Evolutionary conservation across 2,888 invertebrate genomes (phyloP).

Genomic region (Caenorhabditis sulstoni): DNA sequence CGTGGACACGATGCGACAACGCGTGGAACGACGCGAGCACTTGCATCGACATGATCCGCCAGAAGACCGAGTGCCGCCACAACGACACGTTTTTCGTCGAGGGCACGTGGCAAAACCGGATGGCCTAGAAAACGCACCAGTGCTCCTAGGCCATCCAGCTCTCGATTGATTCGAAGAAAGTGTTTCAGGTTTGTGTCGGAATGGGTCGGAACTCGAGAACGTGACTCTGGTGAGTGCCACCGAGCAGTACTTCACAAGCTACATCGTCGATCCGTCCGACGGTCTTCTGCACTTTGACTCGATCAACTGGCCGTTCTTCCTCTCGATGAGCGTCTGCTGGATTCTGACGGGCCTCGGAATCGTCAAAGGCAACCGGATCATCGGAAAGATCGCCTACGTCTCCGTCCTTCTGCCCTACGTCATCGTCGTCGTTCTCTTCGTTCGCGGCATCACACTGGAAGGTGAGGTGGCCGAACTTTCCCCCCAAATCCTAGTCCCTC

Average conservation of each 20-base stretch:
- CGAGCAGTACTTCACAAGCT: conserved; percentile 56
- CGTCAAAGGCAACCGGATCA: conserved; percentile 73
- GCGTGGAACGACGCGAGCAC: conserved; percentile 44
- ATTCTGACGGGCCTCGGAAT: conserved; percentile 68
- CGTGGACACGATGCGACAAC: conserved; percentile 62
- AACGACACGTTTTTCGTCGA: background rate
- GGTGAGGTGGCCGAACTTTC: conserved; percentile 33
- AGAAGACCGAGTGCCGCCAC: conserved; percentile 22
- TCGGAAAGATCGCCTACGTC: conserved; percentile 61
- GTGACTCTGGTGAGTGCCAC: conserved; percentile 36
- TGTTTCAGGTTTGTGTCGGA: too few relatives aligned
- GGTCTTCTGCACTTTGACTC: conserved; percentile 65
- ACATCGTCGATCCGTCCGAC: conserved; percentile 65
- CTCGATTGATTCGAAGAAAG: too few relatives aligned
- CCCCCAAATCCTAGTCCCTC: background rate
- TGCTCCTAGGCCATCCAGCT: too few relatives aligned
- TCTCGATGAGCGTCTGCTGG: conserved; percentile 64
- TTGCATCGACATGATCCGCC: conserved; percentile 38
- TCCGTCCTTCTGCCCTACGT: conserved; percentile 64
- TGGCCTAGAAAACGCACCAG: conserved; percentile 6
- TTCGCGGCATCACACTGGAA: conserved; percentile 73
- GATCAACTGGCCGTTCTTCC: conserved; percentile 68
- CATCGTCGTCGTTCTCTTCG: conserved; percentile 64
- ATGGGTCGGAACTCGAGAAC: background rate
- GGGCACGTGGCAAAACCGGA: conserved; percentile 3